Evolutionary conservation across 2,888 invertebrate genomes (phyloP).

Genomic region (Notodonta ziczac): DNA sequence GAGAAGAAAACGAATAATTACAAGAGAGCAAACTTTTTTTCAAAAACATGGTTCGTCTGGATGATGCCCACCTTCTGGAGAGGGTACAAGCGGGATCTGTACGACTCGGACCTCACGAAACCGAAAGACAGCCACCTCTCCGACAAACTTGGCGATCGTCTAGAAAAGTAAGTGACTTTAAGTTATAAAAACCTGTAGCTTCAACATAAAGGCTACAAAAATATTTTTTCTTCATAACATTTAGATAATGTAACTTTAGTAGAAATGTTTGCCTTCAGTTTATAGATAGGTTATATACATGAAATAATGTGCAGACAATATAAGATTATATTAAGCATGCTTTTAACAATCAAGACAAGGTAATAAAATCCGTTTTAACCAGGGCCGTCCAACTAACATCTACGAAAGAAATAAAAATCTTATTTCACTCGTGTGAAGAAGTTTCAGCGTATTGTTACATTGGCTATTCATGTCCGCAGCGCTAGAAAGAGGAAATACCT

Average conservation of each 20-base stretch:
- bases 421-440: slow-evolving; percentile 6
- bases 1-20: slow-evolving; percentile 79
- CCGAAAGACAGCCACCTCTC: slow-evolving; percentile 88
- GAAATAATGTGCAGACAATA: slow-evolving; percentile 46
- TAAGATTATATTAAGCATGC: slow-evolving; percentile 25
- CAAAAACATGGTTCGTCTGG: slow-evolving; percentile 80
- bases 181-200: slow-evolving; percentile 4
- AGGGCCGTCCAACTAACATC: slow-evolving; percentile 30
- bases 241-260: too few relatives aligned
- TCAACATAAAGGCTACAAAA: not conserved
- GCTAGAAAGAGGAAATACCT: too few relatives aligned
- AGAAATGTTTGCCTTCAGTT: too few relatives aligned
- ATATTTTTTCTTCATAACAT: too few relatives aligned
- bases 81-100: slow-evolving; percentile 86
- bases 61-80: slow-evolving; percentile 84
- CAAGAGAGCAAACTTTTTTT: slow-evolving; percentile 69
- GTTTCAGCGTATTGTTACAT: not conserved
- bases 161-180: slow-evolving; percentile 81
- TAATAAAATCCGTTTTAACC: slow-evolving; percentile 39
- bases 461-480: too few relatives aligned
- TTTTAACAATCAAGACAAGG: slow-evolving; percentile 37
- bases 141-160: slow-evolving; percentile 85
- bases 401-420: slow-evolving; percentile 10
- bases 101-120: slow-evolving; percentile 88
- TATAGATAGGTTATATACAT: too few relatives aligned